Percentiles rank a stretch among this genome's conserved stretches.
Conservation (phyloP, 2,113 vertebrate species). For the Fulmarus glacialis region DNA sequence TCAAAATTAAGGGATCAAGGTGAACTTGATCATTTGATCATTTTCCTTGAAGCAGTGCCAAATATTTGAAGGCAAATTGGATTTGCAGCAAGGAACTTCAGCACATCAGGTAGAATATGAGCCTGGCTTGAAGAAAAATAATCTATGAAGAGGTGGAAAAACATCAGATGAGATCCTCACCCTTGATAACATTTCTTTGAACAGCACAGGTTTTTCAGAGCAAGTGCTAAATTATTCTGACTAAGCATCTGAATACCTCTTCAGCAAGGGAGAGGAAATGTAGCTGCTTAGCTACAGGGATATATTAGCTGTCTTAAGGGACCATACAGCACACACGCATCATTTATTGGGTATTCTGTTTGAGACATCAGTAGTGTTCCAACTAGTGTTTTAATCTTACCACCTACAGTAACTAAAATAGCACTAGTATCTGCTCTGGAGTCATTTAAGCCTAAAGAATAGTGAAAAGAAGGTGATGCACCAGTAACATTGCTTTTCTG, state of each 20-base stretch:
- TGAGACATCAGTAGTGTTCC: neutral
- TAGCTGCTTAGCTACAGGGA: neutral
- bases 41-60: slow-evolving; percentile 71
- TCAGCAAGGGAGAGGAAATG: neutral
- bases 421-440: neutral
- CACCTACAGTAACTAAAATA: neutral
- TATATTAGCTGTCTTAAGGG: neutral
- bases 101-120: slow-evolving; percentile 65
- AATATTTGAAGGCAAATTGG: slow-evolving; percentile 72
- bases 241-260: neutral
- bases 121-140: slow-evolving; percentile 13
- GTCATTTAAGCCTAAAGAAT: neutral
- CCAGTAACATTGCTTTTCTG: fast-evolving
- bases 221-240: slow-evolving; percentile 34
- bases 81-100: slow-evolving; percentile 64
- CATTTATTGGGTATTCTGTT: neutral
- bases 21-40: slow-evolving; percentile 67
- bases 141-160: slow-evolving; percentile 40
- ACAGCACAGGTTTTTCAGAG: slow-evolving; percentile 17
- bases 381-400: neutral
- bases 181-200: slow-evolving; percentile 33
- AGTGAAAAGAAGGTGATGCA: neutral
- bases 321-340: neutral
- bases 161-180: slow-evolving; percentile 26
- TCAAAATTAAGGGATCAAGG: slow-evolving; percentile 69